Base-by-base conservation (phyloP, 2,113 vertebrate genomes). In the Dicrurus megarhynchus region DNA sequence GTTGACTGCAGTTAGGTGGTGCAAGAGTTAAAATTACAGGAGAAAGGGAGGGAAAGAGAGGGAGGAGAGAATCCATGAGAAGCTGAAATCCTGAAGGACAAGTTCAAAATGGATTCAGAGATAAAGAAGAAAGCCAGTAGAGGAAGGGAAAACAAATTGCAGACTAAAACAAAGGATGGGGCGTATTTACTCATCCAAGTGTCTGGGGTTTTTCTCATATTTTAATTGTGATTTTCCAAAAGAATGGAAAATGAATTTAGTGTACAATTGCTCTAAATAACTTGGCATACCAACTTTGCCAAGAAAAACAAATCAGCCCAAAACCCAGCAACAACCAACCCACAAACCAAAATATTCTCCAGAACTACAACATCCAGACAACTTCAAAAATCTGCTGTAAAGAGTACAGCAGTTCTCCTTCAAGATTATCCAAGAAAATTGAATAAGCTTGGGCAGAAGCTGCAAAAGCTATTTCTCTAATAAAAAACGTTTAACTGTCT, bases 81-180 rank as follows among this genome's bases (percentile, higher is more conserved):
- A 78, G 33, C 11, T 86, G 64, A 56, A 91, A 93, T 87, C 63
- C 78, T 87, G 39, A 27, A 85, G 37, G 44, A 84, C 11, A 39
- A 81, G 11, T 86, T 14, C 87, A 57, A 94, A 96, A 95, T 53
- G 37, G 32, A 81, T 78, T 96, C 68, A 87, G 84, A 73, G 47
- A 73, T 74, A 50, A 93, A 93, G 91, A 88, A 50, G 24, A 44
- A 90, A 81, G 35, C 27, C 60, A 87, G 73, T 37, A 64, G 68
- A 71, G 32, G 35, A 90, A 85, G 59, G 9, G 10, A 80, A 90
- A 92, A 92, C 32, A 93, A 95, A 86, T 0, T 61, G 42, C 19
- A 87, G 68, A 50, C 47, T 69, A 46, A 94, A 93, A 84, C 47
- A 88, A 91, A 95, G 42, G 44, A 88, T 67, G 16, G 13, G 30